A percentile compares a stretch with the other conserved stretches of the same genome.
Evolutionary conservation across 2,113 vertebrate genomes (phyloP).

Genomic region (Barnardius zonarius): DNA sequence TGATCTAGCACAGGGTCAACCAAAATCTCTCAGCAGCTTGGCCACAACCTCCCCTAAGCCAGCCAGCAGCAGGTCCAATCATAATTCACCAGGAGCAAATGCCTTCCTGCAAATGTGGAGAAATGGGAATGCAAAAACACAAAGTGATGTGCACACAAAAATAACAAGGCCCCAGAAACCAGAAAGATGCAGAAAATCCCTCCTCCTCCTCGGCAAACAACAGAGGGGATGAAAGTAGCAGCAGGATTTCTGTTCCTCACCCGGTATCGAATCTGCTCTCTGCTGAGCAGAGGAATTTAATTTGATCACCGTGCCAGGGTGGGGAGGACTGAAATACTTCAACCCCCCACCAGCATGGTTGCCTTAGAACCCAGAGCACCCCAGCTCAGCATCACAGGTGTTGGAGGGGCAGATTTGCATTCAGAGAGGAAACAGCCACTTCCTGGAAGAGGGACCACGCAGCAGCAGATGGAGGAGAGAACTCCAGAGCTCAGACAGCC

Average conservation of each 20-base stretch:
- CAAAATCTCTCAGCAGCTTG: not conserved
- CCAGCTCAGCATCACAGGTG: not conserved
- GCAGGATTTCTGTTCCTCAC: not conserved
- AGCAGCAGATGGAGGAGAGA: not conserved
- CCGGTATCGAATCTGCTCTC: rapidly evolving
- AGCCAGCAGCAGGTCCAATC: rapidly evolving
- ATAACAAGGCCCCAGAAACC: not conserved
- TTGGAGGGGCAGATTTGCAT: not conserved
- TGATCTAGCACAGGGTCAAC: not conserved
- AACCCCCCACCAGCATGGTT: rapidly evolving
- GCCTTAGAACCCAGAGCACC: not conserved
- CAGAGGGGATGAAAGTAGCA: not conserved
- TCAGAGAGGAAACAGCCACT: not conserved
- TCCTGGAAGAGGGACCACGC: rapidly evolving
- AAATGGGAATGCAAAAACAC: not conserved
- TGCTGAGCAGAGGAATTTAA: not conserved
- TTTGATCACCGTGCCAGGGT: rapidly evolving
- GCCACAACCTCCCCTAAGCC: not conserved
- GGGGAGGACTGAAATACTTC: not conserved
- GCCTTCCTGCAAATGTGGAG: not conserved
- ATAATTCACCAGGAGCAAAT: not conserved
- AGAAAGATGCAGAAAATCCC: not conserved
- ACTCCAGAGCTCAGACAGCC: not conserved
- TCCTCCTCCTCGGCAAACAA: not conserved
- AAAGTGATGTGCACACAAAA: not conserved